phyloP scores from a whole-genome alignment of 2,797 vertebrate species.

The Sebastes alutus region DNA sequence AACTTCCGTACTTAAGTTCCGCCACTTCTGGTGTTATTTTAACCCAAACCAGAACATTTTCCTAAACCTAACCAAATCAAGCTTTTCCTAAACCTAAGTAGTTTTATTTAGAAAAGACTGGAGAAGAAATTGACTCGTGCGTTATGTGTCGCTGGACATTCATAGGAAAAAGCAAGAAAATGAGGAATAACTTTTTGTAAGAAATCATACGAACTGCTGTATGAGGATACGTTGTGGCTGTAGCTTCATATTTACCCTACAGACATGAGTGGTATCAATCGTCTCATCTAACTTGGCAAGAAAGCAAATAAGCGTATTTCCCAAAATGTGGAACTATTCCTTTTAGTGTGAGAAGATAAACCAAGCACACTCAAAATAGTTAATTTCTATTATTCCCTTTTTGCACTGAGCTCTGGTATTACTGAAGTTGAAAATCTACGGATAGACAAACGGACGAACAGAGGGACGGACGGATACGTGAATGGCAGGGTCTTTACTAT shows the following conservation, averaged over 20 bases:
- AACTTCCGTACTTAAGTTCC: too few relatives aligned
- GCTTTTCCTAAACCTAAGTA: too few relatives aligned
- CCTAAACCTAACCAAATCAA: too few relatives aligned
- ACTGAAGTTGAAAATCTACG: background rate
- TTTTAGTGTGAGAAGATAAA: background rate
- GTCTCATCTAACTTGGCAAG: background rate
- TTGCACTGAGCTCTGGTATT: background rate
- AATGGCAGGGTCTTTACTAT: constrained; percentile 22
- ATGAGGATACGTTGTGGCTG: too few relatives aligned
- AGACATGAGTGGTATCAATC: background rate
- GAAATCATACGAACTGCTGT: too few relatives aligned
- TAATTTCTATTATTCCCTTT: background rate
- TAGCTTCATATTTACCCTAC: background rate
- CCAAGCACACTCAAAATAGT: background rate
- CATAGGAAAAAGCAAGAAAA: too few relatives aligned
- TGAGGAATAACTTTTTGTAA: too few relatives aligned
- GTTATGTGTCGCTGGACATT: too few relatives aligned
- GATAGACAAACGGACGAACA: background rate
- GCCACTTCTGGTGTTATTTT: too few relatives aligned
- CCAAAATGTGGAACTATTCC: background rate
- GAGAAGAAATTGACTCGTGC: too few relatives aligned
- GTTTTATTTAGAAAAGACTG: too few relatives aligned
- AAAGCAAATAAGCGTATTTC: background rate
- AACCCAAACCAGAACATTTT: too few relatives aligned
- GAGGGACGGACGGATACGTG: background rate